Percentiles rank a stretch among this genome's conserved stretches.
These are phyloP conservation scores for Pachliopta kotzebuea DNA, from an alignment of 2,888 invertebrate genomes.

Conservation along the genomic window DNA sequence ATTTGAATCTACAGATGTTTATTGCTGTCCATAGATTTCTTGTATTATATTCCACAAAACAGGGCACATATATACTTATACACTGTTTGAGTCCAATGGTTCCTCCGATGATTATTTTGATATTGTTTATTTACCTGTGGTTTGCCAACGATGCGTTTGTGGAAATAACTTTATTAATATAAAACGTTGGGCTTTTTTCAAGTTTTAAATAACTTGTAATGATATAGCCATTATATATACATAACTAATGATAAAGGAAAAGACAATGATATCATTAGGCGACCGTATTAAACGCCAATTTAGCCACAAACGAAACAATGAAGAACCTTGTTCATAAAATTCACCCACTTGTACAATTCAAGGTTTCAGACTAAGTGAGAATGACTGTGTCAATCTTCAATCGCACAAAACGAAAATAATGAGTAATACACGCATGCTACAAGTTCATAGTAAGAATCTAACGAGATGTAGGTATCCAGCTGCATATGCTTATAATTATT, in stretches of 20 bases:
- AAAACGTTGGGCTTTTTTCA: no score
- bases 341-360: conserved; percentile 47
- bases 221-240: no score
- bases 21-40: no score
- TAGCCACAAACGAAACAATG: conserved; percentile 33
- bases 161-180: no score
- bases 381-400: conserved; percentile 58
- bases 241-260: neutral
- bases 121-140: no score
- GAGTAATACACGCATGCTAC: conserved; percentile 45
- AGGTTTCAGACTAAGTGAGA: conserved; percentile 51
- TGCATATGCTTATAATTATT: conserved; percentile 6
- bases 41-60: no score
- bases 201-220: no score
- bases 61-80: no score
- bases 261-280: conserved; percentile 29
- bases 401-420: conserved; percentile 51
- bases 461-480: neutral
- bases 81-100: no score
- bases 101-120: no score
- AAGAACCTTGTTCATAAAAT: conserved; percentile 44
- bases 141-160: no score
- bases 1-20: no score
- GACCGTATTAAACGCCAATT: conserved; percentile 30
- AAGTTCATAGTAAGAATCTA: conserved; percentile 17